These are phyloP conservation scores for Cylindroiulus punctatus DNA, from an alignment of 2,888 invertebrate species.

Conservation along the genomic window DNA sequence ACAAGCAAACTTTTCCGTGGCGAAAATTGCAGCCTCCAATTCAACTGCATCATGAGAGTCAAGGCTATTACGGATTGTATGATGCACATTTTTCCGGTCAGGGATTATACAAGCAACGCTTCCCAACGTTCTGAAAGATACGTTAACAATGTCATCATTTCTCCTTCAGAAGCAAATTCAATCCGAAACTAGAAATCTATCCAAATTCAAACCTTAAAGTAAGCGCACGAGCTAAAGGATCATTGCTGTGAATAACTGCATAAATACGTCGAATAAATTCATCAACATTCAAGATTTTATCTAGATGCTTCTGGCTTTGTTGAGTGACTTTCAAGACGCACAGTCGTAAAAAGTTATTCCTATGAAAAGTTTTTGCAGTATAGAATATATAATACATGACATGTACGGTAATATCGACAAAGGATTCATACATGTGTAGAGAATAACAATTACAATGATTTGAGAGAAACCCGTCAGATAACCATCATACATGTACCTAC, in stretches of 20 bases:
- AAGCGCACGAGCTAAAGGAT: conserved; percentile 92
- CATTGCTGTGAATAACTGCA: conserved; percentile 95
- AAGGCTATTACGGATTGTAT: conserved; percentile 87
- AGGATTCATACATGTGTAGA: no score
- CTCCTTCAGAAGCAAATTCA: not conserved
- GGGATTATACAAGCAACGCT: conserved; percentile 93
- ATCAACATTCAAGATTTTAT: conserved; percentile 93
- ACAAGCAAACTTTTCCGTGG: conserved; percentile 92
- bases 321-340: conserved; percentile 94
- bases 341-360: conserved; percentile 89
- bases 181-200: not conserved
- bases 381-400: no score
- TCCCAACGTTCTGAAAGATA: conserved; percentile 76
- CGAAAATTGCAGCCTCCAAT: conserved; percentile 95
- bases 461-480: no score
- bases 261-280: conserved; percentile 91
- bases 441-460: no score
- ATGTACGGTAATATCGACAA: no score
- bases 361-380: conserved; percentile 61
- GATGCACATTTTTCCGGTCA: conserved; percentile 93
- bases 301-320: conserved; percentile 94
- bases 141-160: not conserved
- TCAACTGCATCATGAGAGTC: conserved; percentile 96
- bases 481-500: no score
- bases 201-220: conserved; percentile 72